Conservation (phyloP, 2,888 invertebrate genomes). For the Petrolisthes cinctipes region DNA sequence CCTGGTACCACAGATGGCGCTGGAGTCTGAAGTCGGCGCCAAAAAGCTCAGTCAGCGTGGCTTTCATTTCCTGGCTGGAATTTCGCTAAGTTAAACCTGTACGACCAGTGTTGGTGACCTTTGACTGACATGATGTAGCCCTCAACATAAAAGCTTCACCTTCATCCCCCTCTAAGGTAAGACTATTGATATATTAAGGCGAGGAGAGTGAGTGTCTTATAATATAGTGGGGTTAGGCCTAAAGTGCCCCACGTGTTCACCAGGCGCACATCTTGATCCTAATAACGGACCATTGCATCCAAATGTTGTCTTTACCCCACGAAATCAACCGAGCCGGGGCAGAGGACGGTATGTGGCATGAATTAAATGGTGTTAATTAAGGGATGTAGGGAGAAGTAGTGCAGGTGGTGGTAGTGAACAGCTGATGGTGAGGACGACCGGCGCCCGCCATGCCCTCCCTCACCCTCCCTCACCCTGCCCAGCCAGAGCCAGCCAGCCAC, state of each 20-base stretch:
- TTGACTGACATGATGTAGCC: conserved; percentile 13
- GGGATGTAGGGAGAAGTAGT: background rate
- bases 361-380: background rate
- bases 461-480: conserved; percentile 20
- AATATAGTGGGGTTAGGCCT: conserved; percentile 39
- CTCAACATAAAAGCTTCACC: background rate
- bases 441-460: conserved; percentile 55
- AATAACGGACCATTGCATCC: background rate
- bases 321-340: too few species aligned
- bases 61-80: conserved; percentile 53
- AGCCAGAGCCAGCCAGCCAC: background rate
- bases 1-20: conserved; percentile 5
- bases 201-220: background rate
- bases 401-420: conserved; percentile 42
- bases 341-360: background rate
- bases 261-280: background rate
- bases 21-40: conserved; percentile 41
- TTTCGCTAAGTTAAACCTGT: conserved; percentile 11
- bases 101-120: background rate
- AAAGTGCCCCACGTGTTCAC: conserved; percentile 53
- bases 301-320: background rate
- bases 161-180: background rate
- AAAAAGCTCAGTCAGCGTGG: conserved; percentile 61
- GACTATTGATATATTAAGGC: background rate
- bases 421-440: conserved; percentile 48